Base-by-base conservation (phyloP, 2,888 invertebrate genomes). In the Danaus chrysippus region DNA sequence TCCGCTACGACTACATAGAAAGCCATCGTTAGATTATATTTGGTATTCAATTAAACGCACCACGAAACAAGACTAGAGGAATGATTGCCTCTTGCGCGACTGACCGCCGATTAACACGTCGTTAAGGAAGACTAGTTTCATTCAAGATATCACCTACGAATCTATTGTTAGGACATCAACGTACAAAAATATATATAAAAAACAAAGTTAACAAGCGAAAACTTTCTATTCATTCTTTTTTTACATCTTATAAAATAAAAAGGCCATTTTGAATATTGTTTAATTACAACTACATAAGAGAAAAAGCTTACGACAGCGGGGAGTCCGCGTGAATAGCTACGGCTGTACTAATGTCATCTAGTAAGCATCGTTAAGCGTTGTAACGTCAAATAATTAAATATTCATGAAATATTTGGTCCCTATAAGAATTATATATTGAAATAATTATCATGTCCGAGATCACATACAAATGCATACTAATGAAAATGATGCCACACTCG, bases 101-200 rank as follows among this genome's bases (percentile, higher is more conserved):
- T 75, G 76, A 71, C 77, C 76, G 73, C 73, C 75, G 69, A 76
- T 71, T 74, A 78, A 83, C 80, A 79, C 86, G 76, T 83, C 78
- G 81, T 83, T 80, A 87, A 89, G 90, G 90, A 90, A 90, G 90
- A 90, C 90, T 90, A 90, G 90, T 89, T 86, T 86, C 84, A 82
- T 84, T 87, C 86, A 86, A 86, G 84, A 86, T 84, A 89, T 88
- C 88, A 88, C 89, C 84, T 87, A 86, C 79, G 84, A 80, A 80
- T 78, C 80, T 84, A 82, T 86, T 83, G 84, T 78, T 77, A 79
- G 77, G 81, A 82, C 83, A 76, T 77, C 78, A 76, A 79, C 82
- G 76, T 86, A 88, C 85, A 84, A 87, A 86, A 83, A 87, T 84
- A 84, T 82, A 80, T 79, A 83, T 84, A 87, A 83, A 84, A 87